Evolutionary conservation across 2,797 vertebrate genomes (phyloP).

Genomic region (Eupleurogrammus muticus): DNA sequence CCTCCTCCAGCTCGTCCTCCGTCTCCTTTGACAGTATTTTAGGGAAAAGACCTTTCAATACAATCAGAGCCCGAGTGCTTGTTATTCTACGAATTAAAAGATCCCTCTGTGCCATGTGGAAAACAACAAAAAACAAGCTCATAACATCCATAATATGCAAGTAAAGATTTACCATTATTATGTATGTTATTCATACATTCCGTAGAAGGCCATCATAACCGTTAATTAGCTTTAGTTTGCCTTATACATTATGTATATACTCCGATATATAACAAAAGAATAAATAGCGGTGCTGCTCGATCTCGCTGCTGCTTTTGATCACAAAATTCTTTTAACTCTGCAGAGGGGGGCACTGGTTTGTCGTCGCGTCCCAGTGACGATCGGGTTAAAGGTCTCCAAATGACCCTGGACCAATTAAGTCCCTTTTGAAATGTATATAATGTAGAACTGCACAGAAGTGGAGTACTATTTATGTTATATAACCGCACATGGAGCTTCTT

Average conservation of each 20-base stretch:
- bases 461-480: too few relatives aligned
- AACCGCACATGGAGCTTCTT: too few relatives aligned
- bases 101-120: slow-evolving; percentile 47
- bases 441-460: too few relatives aligned
- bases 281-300: background rate
- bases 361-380: too few relatives aligned
- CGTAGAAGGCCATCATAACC: slow-evolving; percentile 70
- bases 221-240: slow-evolving; percentile 74
- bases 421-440: too few relatives aligned
- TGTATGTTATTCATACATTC: slow-evolving; percentile 80
- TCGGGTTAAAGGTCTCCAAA: too few relatives aligned
- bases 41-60: slow-evolving; percentile 36
- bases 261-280: slow-evolving; percentile 71
- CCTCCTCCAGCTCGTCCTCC: slow-evolving; percentile 10
- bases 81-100: slow-evolving; percentile 54
- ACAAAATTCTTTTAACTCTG: too few relatives aligned
- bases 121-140: slow-evolving; percentile 43
- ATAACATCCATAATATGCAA: slow-evolving; percentile 63
- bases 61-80: slow-evolving; percentile 29
- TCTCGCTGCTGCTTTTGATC: too few relatives aligned
- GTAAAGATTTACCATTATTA: slow-evolving; percentile 68
- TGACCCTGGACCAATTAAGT: too few relatives aligned
- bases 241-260: slow-evolving; percentile 76
- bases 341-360: too few relatives aligned
- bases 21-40: slow-evolving; percentile 32